Conservation (phyloP, 2,888 invertebrate genomes). For the Cataglyphis albicans region DNA sequence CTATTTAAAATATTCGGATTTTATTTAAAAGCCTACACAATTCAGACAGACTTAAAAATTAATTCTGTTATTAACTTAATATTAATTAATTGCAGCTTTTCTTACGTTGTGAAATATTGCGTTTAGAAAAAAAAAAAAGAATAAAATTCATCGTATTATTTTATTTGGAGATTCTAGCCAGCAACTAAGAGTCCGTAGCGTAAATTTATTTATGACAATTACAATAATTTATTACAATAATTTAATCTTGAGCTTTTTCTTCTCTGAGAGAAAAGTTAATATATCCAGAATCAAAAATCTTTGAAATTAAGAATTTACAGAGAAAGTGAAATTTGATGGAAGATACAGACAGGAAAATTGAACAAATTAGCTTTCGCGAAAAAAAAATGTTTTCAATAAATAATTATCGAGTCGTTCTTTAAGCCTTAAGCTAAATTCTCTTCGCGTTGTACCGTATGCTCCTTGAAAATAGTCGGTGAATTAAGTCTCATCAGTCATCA, state of each 20-base stretch:
- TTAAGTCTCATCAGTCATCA: constrained; percentile 35
- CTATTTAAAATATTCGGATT: not conserved
- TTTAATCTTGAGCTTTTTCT: constrained; percentile 18
- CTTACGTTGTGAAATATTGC: constrained; percentile 3
- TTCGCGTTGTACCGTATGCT: not conserved
- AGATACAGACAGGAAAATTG: not conserved
- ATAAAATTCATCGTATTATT: not conserved
- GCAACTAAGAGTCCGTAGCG: not conserved
- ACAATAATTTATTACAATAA: not conserved
- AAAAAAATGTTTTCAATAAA: not conserved
- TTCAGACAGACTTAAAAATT: not conserved
- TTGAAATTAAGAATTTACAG: not conserved
- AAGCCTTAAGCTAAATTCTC: not conserved
- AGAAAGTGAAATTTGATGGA: not conserved
- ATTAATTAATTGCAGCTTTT: not conserved
- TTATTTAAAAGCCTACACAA: not conserved
- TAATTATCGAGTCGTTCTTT: constrained; percentile 14
- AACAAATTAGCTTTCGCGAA: not conserved
- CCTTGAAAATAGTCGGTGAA: not conserved
- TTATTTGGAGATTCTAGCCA: not conserved
- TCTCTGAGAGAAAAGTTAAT: not conserved
- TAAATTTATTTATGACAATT: no score
- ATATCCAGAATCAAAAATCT: not conserved
- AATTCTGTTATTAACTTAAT: no score
- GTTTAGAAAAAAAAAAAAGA: not conserved